Conservation (phyloP, 2,113 vertebrate genomes). For the Sclerurus mexicanus region DNA sequence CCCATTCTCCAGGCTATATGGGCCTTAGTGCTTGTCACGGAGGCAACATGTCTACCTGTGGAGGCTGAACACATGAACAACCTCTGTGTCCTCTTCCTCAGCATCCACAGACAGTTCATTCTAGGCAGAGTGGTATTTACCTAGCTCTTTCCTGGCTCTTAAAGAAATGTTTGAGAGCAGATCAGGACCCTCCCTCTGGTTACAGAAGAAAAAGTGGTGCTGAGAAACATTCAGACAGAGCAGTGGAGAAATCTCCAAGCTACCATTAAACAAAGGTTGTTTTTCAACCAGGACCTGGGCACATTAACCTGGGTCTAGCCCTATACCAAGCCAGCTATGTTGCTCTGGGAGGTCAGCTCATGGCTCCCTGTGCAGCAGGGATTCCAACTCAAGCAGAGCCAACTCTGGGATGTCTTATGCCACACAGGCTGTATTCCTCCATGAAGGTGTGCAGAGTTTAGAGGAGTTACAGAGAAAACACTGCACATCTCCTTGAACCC, state of each 20-base stretch:
- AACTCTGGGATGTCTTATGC: fast-evolving
- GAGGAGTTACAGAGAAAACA: not conserved
- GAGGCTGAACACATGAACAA: not conserved
- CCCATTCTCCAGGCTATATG: not conserved
- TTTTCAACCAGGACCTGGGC: not conserved
- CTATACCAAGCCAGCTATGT: not conserved
- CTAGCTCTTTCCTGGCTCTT: not conserved
- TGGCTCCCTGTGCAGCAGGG: not conserved
- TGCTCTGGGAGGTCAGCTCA: not conserved
- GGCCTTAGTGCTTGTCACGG: not conserved
- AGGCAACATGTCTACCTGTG: not conserved
- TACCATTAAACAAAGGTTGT: not conserved
- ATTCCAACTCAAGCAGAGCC: not conserved
- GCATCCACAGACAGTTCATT: not conserved
- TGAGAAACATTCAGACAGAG: not conserved
- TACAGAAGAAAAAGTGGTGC: not conserved
- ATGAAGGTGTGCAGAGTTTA: not conserved
- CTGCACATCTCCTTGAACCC: not conserved
- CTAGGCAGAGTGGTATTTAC: not conserved
- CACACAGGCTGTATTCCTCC: not conserved
- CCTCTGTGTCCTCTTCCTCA: not conserved
- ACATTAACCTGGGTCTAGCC: not conserved
- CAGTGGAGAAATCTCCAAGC: not conserved
- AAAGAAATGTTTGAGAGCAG: not conserved
- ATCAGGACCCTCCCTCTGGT: not conserved